These are phyloP conservation scores for Laterallus jamaicensis DNA, from an alignment of 2,113 vertebrate genomes.

Conservation along the genomic window DNA sequence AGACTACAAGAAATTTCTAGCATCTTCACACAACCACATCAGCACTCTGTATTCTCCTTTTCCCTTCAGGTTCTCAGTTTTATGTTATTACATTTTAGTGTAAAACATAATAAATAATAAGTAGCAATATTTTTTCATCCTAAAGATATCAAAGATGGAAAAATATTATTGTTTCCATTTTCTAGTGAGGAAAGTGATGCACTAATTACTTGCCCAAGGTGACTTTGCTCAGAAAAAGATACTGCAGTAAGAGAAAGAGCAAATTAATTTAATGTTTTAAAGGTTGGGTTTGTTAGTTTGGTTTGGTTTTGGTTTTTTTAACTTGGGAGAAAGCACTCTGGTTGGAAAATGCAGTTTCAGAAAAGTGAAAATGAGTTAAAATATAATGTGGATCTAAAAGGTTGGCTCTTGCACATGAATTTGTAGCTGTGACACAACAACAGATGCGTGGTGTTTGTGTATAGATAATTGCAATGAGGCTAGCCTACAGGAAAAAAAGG, in stretches of 20 bases:
- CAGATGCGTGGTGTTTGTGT: neutral
- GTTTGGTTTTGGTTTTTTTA: neutral
- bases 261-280: constrained; percentile 28
- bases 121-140: constrained; percentile 7
- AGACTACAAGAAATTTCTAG: neutral
- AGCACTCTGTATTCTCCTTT: constrained; percentile 8
- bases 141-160: constrained; percentile 17
- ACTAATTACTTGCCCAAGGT: constrained; percentile 38
- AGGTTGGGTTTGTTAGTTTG: neutral
- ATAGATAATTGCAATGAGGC: neutral
- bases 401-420: neutral
- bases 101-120: constrained; percentile 39
- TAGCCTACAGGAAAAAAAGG: neutral
- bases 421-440: neutral
- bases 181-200: neutral
- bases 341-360: constrained; percentile 5
- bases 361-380: constrained; percentile 20
- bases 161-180: constrained; percentile 32
- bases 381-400: constrained; percentile 4
- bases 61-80: constrained; percentile 4
- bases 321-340: neutral
- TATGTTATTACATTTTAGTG: constrained; percentile 8
- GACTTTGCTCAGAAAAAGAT: constrained; percentile 15
- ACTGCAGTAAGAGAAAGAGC: constrained; percentile 5
- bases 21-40: neutral